These are phyloP conservation scores for Ernsta delagoae DNA, from an alignment of 2,888 invertebrate genomes.

Conservation along the genomic window DNA sequence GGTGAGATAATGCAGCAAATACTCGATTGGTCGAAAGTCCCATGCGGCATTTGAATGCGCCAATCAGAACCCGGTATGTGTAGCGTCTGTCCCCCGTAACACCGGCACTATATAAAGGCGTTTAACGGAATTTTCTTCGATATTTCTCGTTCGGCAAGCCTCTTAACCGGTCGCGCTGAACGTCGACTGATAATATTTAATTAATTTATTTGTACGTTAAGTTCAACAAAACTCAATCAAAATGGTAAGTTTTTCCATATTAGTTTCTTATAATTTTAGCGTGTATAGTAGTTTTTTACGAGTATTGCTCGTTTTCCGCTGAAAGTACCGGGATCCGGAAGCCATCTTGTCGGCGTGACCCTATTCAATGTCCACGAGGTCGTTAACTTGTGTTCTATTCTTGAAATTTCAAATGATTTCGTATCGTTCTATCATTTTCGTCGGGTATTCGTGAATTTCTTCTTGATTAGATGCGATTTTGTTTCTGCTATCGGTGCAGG, in stretches of 20 bases:
- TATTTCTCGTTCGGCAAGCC: slow-evolving; percentile 88
- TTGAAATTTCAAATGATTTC: slow-evolving; percentile 39
- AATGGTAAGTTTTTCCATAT: slow-evolving; percentile 72
- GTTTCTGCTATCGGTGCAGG: slow-evolving; percentile 3
- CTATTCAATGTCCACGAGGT: slow-evolving; percentile 45
- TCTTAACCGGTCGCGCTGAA: slow-evolving; percentile 88
- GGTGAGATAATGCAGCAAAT: slow-evolving; percentile 76
- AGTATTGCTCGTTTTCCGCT: slow-evolving; percentile 17
- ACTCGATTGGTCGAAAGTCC: slow-evolving; percentile 76
- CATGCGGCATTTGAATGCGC: slow-evolving; percentile 71
- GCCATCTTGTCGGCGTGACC: slow-evolving; percentile 72
- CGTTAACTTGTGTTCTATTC: slow-evolving; percentile 42
- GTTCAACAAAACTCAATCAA: slow-evolving; percentile 78
- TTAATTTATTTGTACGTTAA: slow-evolving; percentile 61
- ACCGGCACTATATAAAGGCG: slow-evolving; percentile 83
- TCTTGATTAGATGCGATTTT: slow-evolving; percentile 22
- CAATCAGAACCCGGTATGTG: slow-evolving; percentile 71
- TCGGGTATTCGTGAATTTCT: neutral
- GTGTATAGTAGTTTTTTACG: neutral
- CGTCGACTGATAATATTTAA: slow-evolving; percentile 68
- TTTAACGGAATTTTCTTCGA: slow-evolving; percentile 69
- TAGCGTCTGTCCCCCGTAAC: slow-evolving; percentile 82
- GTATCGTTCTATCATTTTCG: neutral
- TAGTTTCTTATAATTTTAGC: neutral
- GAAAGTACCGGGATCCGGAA: slow-evolving; percentile 40